Evolutionary conservation across 2,797 vertebrate genomes (phyloP), one percentile per base, ranked within the genome.

Genomic region (Melanotaenia boesemani): DNA sequence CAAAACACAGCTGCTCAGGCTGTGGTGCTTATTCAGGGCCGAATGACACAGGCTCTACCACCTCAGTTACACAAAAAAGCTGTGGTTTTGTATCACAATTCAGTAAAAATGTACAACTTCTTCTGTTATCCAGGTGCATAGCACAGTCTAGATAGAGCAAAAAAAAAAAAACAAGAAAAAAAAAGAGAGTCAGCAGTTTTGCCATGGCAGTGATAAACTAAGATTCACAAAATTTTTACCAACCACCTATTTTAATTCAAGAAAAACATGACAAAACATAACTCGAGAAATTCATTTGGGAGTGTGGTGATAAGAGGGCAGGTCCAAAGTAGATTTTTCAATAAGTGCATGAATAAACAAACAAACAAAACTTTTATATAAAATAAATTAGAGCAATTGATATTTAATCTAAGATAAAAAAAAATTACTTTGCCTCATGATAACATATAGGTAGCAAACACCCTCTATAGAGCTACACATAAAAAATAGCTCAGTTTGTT

Each of bases 1-100:
- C 44, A 18, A 52, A 67, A 54, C 76, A 34, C 85, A 88, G 85
- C 82, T 84, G 90, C 67, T 70, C 1, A 22, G 57, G 56, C 69
- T 62, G 76, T 64, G 72, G 80, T 44, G 74, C 69, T 67, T 50
- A n/a, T 56, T 67, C 61, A 30, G 24, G 48, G 58, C 68, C 48
- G 24, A 70, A 56, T 2, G 41, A 39, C 46, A 16, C 64, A 2
- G 44, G 54, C 41, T 75, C 15, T 69, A 70, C 63, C 78, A 54
- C 65, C 46, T 4, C 54, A 60, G 67, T 1, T 18, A 67, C 39
- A 20, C 41, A 46, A 37, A 83, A 71, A 79, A 87, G 86, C 74
- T 89, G 77, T 50, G 74, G 48, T 74, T 85, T 22, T 72, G 68
- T 63, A 63, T 61, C 12, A 11, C 44, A 73, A 57, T 18, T 52